Conservation (phyloP, 2,113 vertebrate genomes). For the Dissostichus mawsoni region DNA sequence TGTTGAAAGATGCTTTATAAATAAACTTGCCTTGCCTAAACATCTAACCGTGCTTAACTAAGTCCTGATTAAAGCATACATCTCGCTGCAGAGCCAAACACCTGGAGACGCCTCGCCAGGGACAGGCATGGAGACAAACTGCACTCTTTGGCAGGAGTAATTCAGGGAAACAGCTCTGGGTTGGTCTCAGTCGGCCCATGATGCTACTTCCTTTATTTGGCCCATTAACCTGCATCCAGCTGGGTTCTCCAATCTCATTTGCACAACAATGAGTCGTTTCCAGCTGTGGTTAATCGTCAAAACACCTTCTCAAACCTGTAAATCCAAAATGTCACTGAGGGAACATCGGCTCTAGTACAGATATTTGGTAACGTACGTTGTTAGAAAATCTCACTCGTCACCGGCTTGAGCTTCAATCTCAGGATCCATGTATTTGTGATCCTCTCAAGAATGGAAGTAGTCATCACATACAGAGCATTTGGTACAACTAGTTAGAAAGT, state of each 20-base stretch:
- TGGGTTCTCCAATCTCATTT: constrained; percentile 10
- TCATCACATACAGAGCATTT: too few species aligned
- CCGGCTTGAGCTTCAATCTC: too few species aligned
- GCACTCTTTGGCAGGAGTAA: neutral
- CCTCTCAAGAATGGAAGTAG: too few species aligned
- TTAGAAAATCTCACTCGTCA: too few species aligned
- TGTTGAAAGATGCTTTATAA: too few species aligned
- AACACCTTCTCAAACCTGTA: neutral
- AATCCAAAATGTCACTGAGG: neutral
- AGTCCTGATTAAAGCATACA: constrained; percentile 37
- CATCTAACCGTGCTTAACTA: constrained; percentile 11
- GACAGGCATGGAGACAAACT: neutral
- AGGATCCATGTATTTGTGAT: too few species aligned
- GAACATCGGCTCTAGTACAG: constrained; percentile 2
- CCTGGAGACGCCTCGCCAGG: constrained; percentile 4
- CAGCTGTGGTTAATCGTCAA: constrained; percentile 16
- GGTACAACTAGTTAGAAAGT: too few species aligned
- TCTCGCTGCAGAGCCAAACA: constrained; percentile 16
- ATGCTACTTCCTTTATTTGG: constrained; percentile 1
- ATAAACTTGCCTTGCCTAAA: neutral
- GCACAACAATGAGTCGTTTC: constrained; percentile 1
- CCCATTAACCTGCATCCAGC: neutral
- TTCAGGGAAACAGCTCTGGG: neutral
- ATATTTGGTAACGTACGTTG: too few species aligned
- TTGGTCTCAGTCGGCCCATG: neutral